Evolutionary conservation across 2,888 invertebrate genomes (phyloP).

Genomic region (Spodoptera picta): DNA sequence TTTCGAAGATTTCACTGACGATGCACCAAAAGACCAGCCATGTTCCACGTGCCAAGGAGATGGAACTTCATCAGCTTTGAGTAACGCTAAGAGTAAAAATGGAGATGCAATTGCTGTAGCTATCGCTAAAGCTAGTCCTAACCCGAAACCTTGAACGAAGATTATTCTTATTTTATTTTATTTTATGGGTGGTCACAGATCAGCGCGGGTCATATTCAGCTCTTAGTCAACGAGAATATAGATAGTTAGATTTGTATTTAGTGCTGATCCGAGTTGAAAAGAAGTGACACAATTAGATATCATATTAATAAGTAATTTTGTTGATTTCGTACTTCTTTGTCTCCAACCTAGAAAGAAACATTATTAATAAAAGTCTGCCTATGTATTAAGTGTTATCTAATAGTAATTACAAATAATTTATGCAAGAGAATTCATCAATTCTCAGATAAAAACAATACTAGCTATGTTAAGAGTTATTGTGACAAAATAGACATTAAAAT

Average conservation of each 20-base stretch:
- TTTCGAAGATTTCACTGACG: slow-evolving; percentile 30
- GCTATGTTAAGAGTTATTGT: too few species aligned
- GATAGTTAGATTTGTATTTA: too few species aligned
- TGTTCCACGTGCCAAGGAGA: slow-evolving; percentile 45
- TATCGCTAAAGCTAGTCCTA: slow-evolving; percentile 60
- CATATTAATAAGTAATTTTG: too few species aligned
- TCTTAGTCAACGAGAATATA: too few species aligned
- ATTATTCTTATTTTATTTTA: background rate
- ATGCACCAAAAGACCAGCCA: slow-evolving; percentile 7
- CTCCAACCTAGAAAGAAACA: background rate
- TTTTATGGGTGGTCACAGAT: background rate
- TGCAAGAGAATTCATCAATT: too few species aligned
- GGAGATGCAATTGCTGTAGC: slow-evolving; percentile 73
- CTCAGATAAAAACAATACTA: too few species aligned
- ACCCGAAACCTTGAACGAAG: slow-evolving; percentile 2
- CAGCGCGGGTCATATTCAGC: background rate
- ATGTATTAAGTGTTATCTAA: too few species aligned
- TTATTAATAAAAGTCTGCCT: slow-evolving; percentile 31
- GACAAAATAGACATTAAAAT: too few species aligned
- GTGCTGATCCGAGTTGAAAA: too few species aligned
- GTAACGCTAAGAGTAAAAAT: slow-evolving; percentile 69
- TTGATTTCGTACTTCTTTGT: too few species aligned
- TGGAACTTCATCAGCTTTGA: slow-evolving; percentile 55
- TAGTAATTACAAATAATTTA: too few species aligned
- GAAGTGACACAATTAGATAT: too few species aligned